Conservation (phyloP, 1,140 invertebrate genomes). For the Telenomus remus region DNA sequence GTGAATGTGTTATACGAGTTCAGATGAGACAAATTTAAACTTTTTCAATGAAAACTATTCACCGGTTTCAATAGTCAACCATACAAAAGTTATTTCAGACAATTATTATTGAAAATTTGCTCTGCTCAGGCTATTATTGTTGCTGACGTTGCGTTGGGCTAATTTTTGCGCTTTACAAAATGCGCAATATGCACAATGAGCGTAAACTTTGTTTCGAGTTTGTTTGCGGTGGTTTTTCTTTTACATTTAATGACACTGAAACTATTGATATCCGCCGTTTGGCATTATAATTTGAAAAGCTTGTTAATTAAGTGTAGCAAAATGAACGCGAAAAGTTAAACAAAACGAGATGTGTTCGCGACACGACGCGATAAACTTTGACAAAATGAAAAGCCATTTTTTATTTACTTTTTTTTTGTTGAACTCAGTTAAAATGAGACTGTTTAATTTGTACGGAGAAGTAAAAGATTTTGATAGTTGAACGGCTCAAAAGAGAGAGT, state of each 20-base stretch:
- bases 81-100: too few species aligned
- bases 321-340: constrained; percentile 17
- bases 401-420: constrained; percentile 23
- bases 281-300: too few species aligned
- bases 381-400: constrained; percentile 18
- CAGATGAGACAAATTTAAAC: constrained; percentile 1
- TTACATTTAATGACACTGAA: too few species aligned
- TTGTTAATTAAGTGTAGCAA: constrained; percentile 2
- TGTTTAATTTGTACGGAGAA: constrained; percentile 29
- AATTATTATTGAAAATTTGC: too few species aligned
- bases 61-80: too few species aligned
- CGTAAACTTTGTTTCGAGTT: too few species aligned
- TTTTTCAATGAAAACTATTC: constrained; percentile 2
- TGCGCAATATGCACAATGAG: too few species aligned
- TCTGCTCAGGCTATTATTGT: too few species aligned
- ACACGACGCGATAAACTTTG: constrained; percentile 9
- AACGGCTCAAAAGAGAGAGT: constrained; percentile 28
- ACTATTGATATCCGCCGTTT: too few species aligned
- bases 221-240: too few species aligned
- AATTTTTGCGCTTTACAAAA: too few species aligned
- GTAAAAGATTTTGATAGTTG: constrained; percentile 43
- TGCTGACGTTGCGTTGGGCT: too few species aligned
- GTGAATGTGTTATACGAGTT: constrained; percentile 2
- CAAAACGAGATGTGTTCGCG: constrained; percentile 6
- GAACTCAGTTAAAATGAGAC: constrained; percentile 22